Conservation (phyloP, 37 sponge, comb jelly and placozoan species). For the Aplysina aerophoba region DNA sequence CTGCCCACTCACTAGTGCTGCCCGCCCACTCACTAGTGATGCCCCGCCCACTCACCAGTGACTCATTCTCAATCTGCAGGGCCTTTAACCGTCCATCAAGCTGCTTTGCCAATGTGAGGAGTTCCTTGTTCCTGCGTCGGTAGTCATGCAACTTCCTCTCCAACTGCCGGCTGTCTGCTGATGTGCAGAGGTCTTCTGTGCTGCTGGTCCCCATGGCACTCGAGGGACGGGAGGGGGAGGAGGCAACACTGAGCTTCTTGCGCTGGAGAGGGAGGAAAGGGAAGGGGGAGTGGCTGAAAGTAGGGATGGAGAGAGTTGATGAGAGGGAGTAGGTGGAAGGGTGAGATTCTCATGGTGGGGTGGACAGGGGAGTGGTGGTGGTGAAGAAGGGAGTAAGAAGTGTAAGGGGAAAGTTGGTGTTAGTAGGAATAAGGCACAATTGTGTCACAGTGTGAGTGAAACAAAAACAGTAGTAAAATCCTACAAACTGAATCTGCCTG, state of each 20-base stretch:
- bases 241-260: constrained; percentile 4
- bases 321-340: neutral
- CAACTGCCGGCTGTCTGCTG: constrained; percentile 21
- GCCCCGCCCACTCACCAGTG: constrained; percentile 44
- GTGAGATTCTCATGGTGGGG: no score
- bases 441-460: no score
- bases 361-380: neutral
- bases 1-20: no score
- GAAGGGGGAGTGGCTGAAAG: neutral
- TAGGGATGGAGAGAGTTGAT: neutral
- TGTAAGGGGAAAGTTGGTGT: no score
- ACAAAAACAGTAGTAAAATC: no score
- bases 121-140: constrained; percentile 75
- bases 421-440: no score
- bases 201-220: neutral
- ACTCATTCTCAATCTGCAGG: constrained; percentile 63
- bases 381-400: no score
- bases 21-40: neutral
- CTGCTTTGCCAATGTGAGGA: constrained; percentile 59
- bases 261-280: neutral
- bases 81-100: constrained; percentile 65
- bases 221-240: neutral
- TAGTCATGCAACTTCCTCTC: constrained; percentile 65
- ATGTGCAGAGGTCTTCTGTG: constrained; percentile 12
- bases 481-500: no score